A percentile compares a stretch with the other conserved stretches of the same genome.
phyloP scores from a whole-genome alignment of 2,888 invertebrate species.

The Acronicta leporina region DNA sequence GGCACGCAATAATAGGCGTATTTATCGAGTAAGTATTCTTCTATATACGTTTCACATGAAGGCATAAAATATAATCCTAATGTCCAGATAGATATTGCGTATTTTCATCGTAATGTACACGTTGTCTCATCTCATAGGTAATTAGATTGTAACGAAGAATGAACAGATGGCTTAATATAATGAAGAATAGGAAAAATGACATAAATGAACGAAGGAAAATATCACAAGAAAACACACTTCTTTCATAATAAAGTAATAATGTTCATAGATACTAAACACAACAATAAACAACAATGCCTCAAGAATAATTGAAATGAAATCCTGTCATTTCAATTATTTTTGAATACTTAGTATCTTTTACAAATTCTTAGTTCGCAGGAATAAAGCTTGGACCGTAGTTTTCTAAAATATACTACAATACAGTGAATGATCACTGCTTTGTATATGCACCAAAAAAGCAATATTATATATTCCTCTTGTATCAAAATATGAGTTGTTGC shows the following conservation, averaged over 20 bases:
- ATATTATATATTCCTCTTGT: no score
- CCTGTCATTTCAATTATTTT: no score
- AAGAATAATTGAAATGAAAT: no score
- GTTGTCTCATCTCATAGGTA: constrained; percentile 34
- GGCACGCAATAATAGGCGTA: constrained; percentile 1
- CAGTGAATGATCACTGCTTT: no score
- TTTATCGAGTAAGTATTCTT: constrained; percentile 21
- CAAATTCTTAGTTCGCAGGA: no score
- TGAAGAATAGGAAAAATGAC: constrained; percentile 32
- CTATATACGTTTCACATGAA: constrained; percentile 30
- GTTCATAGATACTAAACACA: constrained; percentile 17
- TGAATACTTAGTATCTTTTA: no score
- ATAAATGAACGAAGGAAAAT: constrained; percentile 13
- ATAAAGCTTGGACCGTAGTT: no score
- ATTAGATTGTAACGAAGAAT: constrained; percentile 40
- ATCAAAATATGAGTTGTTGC: no score
- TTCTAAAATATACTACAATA: no score
- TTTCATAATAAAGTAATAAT: constrained; percentile 15
- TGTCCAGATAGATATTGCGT: constrained; percentile 29
- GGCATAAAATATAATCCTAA: constrained; percentile 11
- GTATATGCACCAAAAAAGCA: no score
- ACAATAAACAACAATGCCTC: no score
- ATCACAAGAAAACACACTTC: constrained; percentile 3
- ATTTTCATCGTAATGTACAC: constrained; percentile 23
- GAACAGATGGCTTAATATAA: constrained; percentile 41